Conservation (phyloP, 1,140 invertebrate species). For the Galleria mellonella region DNA sequence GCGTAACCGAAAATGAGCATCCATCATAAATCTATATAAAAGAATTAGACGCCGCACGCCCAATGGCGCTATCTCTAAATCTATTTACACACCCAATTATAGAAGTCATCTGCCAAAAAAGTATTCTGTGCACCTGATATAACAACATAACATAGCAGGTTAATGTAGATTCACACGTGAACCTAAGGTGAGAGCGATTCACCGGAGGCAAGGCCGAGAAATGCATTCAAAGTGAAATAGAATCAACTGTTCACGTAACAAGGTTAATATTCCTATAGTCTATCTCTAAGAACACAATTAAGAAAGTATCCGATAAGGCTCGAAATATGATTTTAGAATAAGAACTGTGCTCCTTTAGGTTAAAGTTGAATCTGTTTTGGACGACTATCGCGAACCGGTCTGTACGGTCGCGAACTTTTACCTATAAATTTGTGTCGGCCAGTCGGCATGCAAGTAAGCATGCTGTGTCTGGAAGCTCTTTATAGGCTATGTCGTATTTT, state of each 20-base stretch:
- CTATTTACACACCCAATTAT: conserved; percentile 46
- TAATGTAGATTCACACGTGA: conserved; percentile 70
- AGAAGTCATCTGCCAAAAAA: conserved; percentile 44
- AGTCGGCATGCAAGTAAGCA: conserved; percentile 35
- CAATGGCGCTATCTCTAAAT: conserved; percentile 47
- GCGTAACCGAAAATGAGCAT: conserved; percentile 43
- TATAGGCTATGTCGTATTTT: conserved; percentile 14
- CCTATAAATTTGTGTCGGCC: conserved; percentile 72
- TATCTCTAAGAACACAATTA: conserved; percentile 52
- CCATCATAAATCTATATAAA: conserved; percentile 56
- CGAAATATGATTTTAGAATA: conserved; percentile 23
- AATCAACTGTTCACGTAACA: conserved; percentile 35
- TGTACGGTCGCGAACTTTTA: conserved; percentile 70
- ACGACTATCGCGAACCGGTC: conserved; percentile 36
- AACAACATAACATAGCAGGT: conserved; percentile 54
- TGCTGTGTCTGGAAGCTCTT: conserved; percentile 27
- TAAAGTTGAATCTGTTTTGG: conserved; percentile 35
- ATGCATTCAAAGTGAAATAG: conserved; percentile 31
- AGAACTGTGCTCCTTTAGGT: conserved; percentile 30
- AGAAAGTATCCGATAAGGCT: conserved; percentile 69
- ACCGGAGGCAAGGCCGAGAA: conserved; percentile 66
- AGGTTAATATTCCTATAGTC: conserved; percentile 43
- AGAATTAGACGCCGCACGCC: conserved; percentile 54
- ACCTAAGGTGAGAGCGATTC: conserved; percentile 69
- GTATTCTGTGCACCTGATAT: conserved; percentile 47